A percentile compares a stretch with the other conserved stretches of the same genome.
phyloP scores from a whole-genome alignment of 2,797 vertebrate species.

The Scyliorhinus canicula region DNA sequence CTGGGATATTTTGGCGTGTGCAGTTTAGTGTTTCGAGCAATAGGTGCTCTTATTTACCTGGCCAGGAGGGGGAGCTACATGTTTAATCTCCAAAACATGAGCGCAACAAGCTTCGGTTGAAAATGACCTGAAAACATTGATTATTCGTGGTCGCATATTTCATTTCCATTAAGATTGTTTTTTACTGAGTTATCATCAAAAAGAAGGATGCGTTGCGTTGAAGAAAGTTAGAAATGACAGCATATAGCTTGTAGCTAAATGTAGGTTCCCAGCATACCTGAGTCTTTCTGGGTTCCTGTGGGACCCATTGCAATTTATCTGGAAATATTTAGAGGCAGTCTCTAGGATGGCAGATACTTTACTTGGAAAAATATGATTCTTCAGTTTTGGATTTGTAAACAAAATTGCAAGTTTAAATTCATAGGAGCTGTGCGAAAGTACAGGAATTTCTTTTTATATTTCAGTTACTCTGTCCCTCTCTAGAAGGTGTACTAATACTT shows the following conservation, averaged over 20 bases:
- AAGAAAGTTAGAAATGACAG: not conserved
- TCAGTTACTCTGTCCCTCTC: not conserved
- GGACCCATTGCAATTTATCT: not conserved
- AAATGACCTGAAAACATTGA: not conserved
- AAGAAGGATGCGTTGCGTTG: not conserved
- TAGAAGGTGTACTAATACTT: not conserved
- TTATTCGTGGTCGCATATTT: not conserved
- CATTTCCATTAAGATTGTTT: not conserved
- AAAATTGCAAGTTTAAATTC: not conserved
- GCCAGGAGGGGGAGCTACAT: not conserved
- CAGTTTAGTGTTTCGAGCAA: not conserved
- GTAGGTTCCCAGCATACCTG: not conserved
- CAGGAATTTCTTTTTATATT: not conserved
- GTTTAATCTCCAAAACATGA: not conserved
- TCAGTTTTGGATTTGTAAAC: not conserved
- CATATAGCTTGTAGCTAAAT: not conserved
- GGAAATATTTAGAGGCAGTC: not conserved
- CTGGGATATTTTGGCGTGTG: not conserved
- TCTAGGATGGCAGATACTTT: not conserved
- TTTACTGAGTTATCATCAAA: not conserved
- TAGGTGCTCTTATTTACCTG: not conserved
- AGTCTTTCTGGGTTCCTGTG: not conserved
- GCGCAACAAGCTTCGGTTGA: not conserved
- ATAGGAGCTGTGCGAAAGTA: not conserved
- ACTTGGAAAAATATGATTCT: not conserved